These are phyloP conservation scores for Daphoenositta chrysoptera DNA, from an alignment of 2,113 vertebrate genomes.

Conservation along the genomic window DNA sequence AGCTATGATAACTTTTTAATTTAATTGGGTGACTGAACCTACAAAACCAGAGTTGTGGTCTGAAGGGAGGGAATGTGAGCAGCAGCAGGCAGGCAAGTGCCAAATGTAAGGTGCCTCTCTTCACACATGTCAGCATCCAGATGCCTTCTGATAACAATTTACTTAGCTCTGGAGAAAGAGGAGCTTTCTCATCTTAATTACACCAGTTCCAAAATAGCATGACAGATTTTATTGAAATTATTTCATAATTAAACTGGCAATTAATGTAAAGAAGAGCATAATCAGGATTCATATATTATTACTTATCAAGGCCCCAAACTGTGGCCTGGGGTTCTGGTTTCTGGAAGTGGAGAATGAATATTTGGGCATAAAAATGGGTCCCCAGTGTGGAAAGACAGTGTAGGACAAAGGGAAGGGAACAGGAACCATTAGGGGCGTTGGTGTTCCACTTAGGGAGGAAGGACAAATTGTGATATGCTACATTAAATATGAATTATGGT, in stretches of 20 bases:
- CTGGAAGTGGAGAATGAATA: background rate
- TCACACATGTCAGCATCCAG: slow-evolving; percentile 14
- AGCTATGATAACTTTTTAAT: background rate
- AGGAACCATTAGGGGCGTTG: background rate
- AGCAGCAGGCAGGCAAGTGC: background rate
- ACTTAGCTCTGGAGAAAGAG: background rate
- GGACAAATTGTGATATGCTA: background rate
- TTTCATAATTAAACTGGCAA: background rate
- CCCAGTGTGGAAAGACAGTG: background rate
- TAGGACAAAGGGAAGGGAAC: background rate
- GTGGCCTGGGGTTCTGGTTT: background rate
- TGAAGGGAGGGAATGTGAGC: background rate
- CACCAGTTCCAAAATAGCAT: background rate
- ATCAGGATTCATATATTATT: background rate
- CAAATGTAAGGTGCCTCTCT: slow-evolving; percentile 3
- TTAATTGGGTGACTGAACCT: background rate
- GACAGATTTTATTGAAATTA: background rate
- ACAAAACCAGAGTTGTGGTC: background rate
- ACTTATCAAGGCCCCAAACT: background rate
- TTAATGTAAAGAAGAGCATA: background rate
- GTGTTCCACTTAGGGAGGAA: background rate
- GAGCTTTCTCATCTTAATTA: slow-evolving; percentile 8
- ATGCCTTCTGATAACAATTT: slow-evolving; percentile 24
- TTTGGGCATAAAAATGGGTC: background rate
- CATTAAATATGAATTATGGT: background rate